Conservation (phyloP, 2,113 vertebrate species). For the Notothenia coriiceps region DNA sequence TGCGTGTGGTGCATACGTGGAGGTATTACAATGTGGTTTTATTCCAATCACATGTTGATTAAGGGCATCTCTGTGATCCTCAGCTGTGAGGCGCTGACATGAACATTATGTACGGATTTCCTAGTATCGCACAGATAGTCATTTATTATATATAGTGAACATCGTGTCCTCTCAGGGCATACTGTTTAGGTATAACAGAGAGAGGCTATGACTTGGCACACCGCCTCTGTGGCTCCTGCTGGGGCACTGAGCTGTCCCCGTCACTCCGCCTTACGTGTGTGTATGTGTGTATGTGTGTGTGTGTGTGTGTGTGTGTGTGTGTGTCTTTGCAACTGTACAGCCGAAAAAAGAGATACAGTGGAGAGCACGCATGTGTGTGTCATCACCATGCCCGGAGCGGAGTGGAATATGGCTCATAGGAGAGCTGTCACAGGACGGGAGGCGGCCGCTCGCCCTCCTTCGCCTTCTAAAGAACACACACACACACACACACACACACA, state of each 20-base stretch:
- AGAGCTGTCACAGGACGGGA: slow-evolving; percentile 69
- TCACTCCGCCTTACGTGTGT: slow-evolving; percentile 9
- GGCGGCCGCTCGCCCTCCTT: slow-evolving; percentile 26
- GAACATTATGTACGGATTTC: slow-evolving; percentile 49
- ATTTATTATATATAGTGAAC: slow-evolving; percentile 46
- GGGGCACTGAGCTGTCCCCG: slow-evolving; percentile 54
- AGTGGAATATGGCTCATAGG: slow-evolving; percentile 63
- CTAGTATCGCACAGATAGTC: slow-evolving; percentile 33
- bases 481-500: neutral
- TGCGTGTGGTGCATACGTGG: slow-evolving; percentile 3
- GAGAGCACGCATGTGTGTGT: slow-evolving; percentile 26
- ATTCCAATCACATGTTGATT: slow-evolving; percentile 38
- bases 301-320: neutral
- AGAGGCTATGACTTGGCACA: slow-evolving; percentile 58
- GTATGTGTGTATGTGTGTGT: neutral
- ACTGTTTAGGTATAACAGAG: slow-evolving; percentile 51
- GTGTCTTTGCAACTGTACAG: slow-evolving; percentile 4
- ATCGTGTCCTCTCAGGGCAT: slow-evolving; percentile 52
- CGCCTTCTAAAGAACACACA: slow-evolving; percentile 12
- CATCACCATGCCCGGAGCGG: slow-evolving; percentile 44
- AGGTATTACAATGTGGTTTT: neutral
- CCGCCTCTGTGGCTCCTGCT: slow-evolving; percentile 56
- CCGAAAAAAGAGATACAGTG: slow-evolving; percentile 21
- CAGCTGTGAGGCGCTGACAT: slow-evolving; percentile 28
- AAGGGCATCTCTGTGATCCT: slow-evolving; percentile 21